Percentiles rank a stretch among this genome's conserved stretches.
These are phyloP conservation scores for Zeus faber DNA, from an alignment of 2,113 vertebrate genomes.

Conservation along the genomic window DNA sequence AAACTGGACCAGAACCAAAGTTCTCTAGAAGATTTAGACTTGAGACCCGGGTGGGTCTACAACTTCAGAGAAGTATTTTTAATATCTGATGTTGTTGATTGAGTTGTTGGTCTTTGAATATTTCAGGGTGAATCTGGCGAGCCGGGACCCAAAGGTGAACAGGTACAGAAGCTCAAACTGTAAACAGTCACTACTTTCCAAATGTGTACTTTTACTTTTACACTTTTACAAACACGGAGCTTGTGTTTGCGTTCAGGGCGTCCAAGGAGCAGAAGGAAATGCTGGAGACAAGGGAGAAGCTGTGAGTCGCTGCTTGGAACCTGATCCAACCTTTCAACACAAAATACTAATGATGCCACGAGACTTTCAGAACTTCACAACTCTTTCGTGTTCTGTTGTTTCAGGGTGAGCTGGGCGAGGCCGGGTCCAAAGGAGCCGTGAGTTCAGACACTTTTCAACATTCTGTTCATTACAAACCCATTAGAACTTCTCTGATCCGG, in stretches of 20 bases:
- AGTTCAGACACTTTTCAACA: slow-evolving; percentile 57
- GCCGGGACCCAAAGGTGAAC: slow-evolving; percentile 88
- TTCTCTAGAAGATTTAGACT: too few relatives aligned
- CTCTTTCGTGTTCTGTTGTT: not conserved
- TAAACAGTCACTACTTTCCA: not conserved
- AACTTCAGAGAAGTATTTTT: too few relatives aligned
- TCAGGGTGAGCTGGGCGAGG: slow-evolving; percentile 89
- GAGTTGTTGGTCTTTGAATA: too few relatives aligned
- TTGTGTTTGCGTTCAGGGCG: slow-evolving; percentile 79
- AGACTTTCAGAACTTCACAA: too few relatives aligned
- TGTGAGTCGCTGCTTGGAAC: slow-evolving; percentile 73
- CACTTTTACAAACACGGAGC: too few relatives aligned
- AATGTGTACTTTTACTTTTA: too few relatives aligned
- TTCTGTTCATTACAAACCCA: not conserved
- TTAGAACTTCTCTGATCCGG: not conserved
- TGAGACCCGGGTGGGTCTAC: too few relatives aligned
- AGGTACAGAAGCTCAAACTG: slow-evolving; percentile 65
- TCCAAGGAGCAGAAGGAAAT: slow-evolving; percentile 88
- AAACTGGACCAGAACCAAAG: too few relatives aligned
- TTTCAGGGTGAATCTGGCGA: slow-evolving; percentile 86
- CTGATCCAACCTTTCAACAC: not conserved
- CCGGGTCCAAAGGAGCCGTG: slow-evolving; percentile 90
- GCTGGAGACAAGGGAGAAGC: slow-evolving; percentile 86
- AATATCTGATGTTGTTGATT: slow-evolving; percentile 8
- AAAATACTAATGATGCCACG: not conserved